phyloP scores from a whole-genome alignment of 2,113 vertebrate species.

The Hyperopisus bebe region DNA sequence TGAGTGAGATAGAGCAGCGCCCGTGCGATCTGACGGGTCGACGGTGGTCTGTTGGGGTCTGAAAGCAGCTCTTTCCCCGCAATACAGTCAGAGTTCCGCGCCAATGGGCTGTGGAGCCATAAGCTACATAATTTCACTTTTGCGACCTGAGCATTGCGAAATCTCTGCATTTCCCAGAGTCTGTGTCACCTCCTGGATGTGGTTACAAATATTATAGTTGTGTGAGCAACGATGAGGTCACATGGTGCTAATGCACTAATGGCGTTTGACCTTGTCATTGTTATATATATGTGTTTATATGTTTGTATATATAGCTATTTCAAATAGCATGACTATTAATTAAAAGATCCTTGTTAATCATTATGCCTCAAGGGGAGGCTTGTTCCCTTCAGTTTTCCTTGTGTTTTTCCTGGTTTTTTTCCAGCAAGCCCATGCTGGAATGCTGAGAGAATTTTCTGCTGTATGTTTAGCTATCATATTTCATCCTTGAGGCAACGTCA shows the following conservation, averaged over 20 bases:
- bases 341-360: slow-evolving; percentile 50
- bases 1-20: not conserved
- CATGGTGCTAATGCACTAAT: not conserved
- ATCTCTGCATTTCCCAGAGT: not conserved
- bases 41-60: not conserved
- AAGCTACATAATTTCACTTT: not conserved
- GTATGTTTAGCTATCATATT: slow-evolving; percentile 26
- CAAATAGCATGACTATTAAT: slow-evolving; percentile 45
- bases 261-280: not conserved
- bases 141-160: not conserved
- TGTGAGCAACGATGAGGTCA: not conserved
- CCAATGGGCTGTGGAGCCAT: not conserved
- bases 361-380: slow-evolving; percentile 39
- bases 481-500: slow-evolving; percentile 26
- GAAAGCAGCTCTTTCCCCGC: not conserved
- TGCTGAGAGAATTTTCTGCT: slow-evolving; percentile 13
- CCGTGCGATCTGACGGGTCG: not conserved
- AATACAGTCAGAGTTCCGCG: not conserved
- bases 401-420: slow-evolving; percentile 31
- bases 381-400: slow-evolving; percentile 39
- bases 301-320: not conserved
- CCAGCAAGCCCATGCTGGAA: slow-evolving; percentile 17
- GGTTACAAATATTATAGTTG: not conserved
- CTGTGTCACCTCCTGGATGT: not conserved
- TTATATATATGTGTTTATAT: slow-evolving; percentile 24